Base-by-base conservation (phyloP, 1,140 invertebrate species). In the Eciton burchellii region DNA sequence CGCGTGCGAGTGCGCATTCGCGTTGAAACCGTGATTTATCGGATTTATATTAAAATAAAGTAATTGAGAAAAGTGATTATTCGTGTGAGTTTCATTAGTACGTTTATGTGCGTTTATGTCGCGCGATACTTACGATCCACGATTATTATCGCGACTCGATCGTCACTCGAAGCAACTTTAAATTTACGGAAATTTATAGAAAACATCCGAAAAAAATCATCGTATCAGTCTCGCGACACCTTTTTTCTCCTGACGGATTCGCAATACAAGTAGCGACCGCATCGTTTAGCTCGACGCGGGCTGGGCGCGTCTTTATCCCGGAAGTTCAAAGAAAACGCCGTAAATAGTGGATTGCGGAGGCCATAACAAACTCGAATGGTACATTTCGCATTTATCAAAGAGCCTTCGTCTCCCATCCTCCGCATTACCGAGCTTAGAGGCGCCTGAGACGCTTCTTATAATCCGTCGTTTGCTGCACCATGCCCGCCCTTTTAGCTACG, bases 361-460 rank as follows among this genome's bases (percentile, higher is more conserved):
- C 87, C 86, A 88, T 88, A 89, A 89, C 87, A 89, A 89, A 89
- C 86, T 84, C 84, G 84, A 89, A 89, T 88, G 84, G 81, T 89
- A 88, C 87, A 88, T 89, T 89, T 89, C 84, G 84, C 86, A 88
- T 89, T 89, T 88, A 89, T 89, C 87, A 89, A 89, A 89, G 86
- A 89, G 86, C 86, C 87, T 81, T 84, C 79, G 81, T 88, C 81
- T 86, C 71, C 83, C 84, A 59, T 49, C 73, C 68, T 70, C 82
- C 70, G 86, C 84, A 85, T 88, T 88, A 88, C 86, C 83, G 59
- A 81, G 87, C 86, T 89, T 89, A 89, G 74, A 89, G 74, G 77
- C 59, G 70, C 57, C 71, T 59, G 86, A 88, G 87, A 84, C 87
- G 86, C 81, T 89, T 89, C 87, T 89, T 88, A 86, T 89, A 89